A percentile compares a stretch with the other conserved stretches of the same genome.
These are phyloP conservation scores for Ptychodera flava DNA, from an alignment of 35 echinoderm and acorn worm species.

Conservation along the genomic window DNA sequence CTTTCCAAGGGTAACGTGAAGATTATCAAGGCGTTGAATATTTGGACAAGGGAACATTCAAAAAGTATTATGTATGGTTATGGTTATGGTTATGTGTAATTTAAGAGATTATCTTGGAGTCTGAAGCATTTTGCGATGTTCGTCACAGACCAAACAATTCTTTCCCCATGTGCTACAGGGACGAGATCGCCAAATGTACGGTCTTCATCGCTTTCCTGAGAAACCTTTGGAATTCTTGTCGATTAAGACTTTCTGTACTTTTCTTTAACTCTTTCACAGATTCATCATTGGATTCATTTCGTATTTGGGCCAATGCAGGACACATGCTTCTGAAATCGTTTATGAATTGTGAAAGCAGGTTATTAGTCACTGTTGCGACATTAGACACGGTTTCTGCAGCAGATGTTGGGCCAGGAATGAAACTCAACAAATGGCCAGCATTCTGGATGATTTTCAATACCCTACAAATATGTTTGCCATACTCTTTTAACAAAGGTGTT, in stretches of 20 bases:
- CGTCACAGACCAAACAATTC: not conserved
- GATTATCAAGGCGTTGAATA: too few species aligned
- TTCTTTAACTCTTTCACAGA: not conserved
- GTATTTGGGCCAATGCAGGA: not conserved
- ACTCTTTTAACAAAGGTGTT: not conserved
- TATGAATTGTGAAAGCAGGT: not conserved
- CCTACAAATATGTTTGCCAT: not conserved
- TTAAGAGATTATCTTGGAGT: too few species aligned
- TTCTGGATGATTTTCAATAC: not conserved
- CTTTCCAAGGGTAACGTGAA: too few species aligned
- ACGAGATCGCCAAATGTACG: not conserved
- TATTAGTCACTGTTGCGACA: not conserved
- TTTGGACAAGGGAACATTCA: too few species aligned
- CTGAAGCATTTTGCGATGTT: too few species aligned
- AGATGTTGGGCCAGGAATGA: not conserved
- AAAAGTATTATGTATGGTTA: too few species aligned
- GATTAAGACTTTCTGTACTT: not conserved
- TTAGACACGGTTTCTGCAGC: not conserved
- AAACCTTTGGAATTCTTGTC: not conserved
- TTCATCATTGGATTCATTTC: not conserved
- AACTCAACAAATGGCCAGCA: not conserved
- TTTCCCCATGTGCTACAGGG: not conserved
- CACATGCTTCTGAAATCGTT: not conserved
- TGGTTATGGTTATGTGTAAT: too few species aligned
- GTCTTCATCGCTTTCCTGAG: not conserved